Conservation (phyloP, 2,113 vertebrate genomes). For the Nannospalax galili region DNA sequence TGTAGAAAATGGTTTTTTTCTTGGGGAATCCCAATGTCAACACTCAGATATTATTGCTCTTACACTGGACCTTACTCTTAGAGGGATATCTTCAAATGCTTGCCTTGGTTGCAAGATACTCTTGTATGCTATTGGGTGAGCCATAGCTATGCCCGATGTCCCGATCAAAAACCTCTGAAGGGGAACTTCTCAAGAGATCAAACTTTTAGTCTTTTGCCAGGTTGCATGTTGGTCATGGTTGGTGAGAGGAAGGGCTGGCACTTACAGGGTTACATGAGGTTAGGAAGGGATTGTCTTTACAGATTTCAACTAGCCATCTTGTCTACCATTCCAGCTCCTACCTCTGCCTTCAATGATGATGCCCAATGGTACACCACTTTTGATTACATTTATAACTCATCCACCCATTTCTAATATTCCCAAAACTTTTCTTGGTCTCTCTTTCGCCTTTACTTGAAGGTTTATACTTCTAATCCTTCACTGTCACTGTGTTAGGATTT, state of each 20-base stretch:
- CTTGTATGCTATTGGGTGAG: neutral
- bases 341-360: neutral
- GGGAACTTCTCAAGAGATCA: neutral
- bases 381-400: neutral
- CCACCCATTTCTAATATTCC: neutral
- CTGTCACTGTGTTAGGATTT: conserved; percentile 27
- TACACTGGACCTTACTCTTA: neutral
- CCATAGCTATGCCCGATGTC: neutral
- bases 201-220: neutral
- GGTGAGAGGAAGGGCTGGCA: neutral
- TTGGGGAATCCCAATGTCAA: neutral
- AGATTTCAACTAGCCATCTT: neutral
- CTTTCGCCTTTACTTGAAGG: neutral
- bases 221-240: neutral
- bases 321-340: neutral
- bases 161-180: neutral
- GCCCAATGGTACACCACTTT: neutral
- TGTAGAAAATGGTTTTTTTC: neutral
- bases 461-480: neutral
- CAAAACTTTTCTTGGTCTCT: neutral
- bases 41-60: neutral
- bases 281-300: neutral
- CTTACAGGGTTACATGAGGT: neutral
- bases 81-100: neutral
- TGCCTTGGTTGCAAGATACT: neutral